Evolutionary conservation across 2,113 vertebrate species (phyloP).

Genomic region (Rallus limicola): DNA sequence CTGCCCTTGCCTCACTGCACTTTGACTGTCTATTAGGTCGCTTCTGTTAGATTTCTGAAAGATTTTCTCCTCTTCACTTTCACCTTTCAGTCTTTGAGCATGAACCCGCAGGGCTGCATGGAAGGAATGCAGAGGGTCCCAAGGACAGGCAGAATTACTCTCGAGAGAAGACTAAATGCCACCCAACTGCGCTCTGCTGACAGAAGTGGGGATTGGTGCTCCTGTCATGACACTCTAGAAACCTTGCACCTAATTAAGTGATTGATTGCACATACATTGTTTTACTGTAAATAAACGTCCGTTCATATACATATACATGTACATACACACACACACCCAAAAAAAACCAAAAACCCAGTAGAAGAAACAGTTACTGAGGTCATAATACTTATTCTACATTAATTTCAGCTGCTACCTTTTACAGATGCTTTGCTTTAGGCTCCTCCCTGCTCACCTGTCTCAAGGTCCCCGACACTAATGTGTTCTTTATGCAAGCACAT

Average conservation of each 20-base stretch:
- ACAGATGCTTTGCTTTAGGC: neutral
- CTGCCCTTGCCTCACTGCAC: neutral
- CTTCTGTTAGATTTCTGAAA: slow-evolving; percentile 44
- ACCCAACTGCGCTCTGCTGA: neutral
- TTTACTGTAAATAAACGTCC: neutral
- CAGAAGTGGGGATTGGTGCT: neutral
- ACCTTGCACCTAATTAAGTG: neutral
- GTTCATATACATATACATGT: neutral
- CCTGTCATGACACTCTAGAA: neutral
- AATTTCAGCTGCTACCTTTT: neutral
- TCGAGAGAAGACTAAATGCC: neutral
- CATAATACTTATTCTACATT: neutral
- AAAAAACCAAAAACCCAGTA: neutral
- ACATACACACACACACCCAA: too few relatives aligned
- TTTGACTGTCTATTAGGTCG: slow-evolving; percentile 45
- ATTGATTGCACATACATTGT: neutral
- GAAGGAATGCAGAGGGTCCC: neutral
- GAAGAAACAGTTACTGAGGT: neutral
- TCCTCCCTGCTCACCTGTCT: neutral
- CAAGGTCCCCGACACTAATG: neutral
- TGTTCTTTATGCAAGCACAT: neutral
- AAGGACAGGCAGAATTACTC: neutral
- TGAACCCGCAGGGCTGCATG: slow-evolving; percentile 1
- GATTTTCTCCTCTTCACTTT: slow-evolving; percentile 39
- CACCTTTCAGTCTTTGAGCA: slow-evolving; percentile 54